Percentiles rank a stretch among this genome's conserved stretches.
These are phyloP conservation scores for Chamaea fasciata DNA, from an alignment of 2,113 vertebrate species.

Conservation along the genomic window DNA sequence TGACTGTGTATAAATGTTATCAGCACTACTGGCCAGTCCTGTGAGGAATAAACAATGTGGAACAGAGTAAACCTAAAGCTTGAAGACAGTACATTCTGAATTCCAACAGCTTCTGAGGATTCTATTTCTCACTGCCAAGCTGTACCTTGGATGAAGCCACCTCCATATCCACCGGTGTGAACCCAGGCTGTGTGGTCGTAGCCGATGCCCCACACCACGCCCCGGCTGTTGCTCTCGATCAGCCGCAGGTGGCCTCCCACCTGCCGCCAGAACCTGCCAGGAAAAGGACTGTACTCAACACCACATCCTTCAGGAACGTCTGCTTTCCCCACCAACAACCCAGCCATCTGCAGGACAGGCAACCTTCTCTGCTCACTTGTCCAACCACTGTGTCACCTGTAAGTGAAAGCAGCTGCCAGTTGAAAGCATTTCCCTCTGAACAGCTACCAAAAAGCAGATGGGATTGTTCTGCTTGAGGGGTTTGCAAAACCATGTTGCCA, in stretches of 20 bases:
- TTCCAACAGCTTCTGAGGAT: background rate
- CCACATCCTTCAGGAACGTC: background rate
- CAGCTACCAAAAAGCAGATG: background rate
- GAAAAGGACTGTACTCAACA: background rate
- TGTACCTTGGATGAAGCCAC: constrained; percentile 90
- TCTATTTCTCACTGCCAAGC: background rate
- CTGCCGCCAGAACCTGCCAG: constrained; percentile 92
- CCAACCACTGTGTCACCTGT: background rate
- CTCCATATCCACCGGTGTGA: constrained; percentile 87
- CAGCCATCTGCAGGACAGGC: too few relatives aligned
- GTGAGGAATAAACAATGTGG: background rate
- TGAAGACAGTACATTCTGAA: background rate
- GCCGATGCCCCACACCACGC: constrained; percentile 93
- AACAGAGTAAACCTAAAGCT: background rate
- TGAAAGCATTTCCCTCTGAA: background rate
- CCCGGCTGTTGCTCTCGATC: constrained; percentile 83
- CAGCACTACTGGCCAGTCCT: constrained; percentile 86
- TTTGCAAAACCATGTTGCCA: background rate
- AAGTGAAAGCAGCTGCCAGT: background rate
- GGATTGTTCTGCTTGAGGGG: background rate
- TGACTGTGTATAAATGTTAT: constrained; percentile 86
- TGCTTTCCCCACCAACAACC: background rate
- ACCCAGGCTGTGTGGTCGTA: constrained; percentile 91
- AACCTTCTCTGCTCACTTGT: background rate
- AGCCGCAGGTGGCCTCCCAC: constrained; percentile 89